Percentiles rank a stretch among this genome's conserved stretches.
phyloP scores from a whole-genome alignment of 2,113 vertebrate species.

The Typhlomys cinereus region DNA sequence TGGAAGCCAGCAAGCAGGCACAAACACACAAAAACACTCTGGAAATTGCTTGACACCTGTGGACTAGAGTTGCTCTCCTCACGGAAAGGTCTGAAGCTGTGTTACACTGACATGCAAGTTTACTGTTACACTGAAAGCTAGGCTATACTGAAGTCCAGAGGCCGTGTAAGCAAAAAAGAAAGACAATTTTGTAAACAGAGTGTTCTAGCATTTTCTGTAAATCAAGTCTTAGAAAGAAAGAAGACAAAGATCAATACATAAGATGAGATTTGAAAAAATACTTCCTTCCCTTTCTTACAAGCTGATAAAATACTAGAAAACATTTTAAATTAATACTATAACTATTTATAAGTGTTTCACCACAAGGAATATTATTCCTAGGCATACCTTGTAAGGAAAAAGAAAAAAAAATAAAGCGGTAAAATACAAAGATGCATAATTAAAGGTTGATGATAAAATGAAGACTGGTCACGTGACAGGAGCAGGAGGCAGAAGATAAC shows the following conservation, averaged over 20 bases:
- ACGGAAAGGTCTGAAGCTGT: too few relatives aligned
- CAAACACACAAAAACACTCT: rapidly evolving
- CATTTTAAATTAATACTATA: background rate
- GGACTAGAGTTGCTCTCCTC: background rate
- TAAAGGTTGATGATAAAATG: background rate
- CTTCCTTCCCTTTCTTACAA: background rate
- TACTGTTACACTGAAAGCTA: too few relatives aligned
- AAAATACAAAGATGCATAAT: background rate
- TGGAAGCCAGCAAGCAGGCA: too few relatives aligned
- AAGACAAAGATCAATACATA: background rate
- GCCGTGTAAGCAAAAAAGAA: background rate
- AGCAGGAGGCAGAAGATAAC: background rate
- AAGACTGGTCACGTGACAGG: background rate
- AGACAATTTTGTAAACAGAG: too few relatives aligned
- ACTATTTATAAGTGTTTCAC: background rate
- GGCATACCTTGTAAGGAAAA: background rate
- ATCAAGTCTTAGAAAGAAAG: too few relatives aligned
- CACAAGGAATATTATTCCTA: background rate
- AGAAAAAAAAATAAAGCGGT: background rate
- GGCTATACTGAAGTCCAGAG: too few relatives aligned
- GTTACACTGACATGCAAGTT: too few relatives aligned
- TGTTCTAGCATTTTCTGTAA: too few relatives aligned
- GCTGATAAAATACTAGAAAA: background rate
- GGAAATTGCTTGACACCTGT: background rate
- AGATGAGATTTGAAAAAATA: background rate